phyloP scores from a whole-genome alignment of 2,797 vertebrate species.

The Amphiprion clarkii region DNA sequence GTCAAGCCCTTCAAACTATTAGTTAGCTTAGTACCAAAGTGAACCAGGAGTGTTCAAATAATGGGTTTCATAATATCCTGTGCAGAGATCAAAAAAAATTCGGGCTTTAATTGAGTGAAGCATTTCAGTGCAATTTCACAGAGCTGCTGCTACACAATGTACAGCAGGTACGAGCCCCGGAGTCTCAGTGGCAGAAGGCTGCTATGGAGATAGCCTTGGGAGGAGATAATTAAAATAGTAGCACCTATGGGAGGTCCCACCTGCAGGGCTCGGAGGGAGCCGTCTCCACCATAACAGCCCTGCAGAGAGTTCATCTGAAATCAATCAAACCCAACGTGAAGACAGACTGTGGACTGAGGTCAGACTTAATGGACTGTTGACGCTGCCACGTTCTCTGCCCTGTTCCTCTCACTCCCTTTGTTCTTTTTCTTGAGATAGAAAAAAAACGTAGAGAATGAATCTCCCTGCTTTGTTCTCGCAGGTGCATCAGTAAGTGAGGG shows the following conservation, averaged over 20 bases:
- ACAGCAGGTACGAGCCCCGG: slow-evolving; percentile 21
- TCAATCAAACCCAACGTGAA: slow-evolving; percentile 79
- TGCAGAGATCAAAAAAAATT: not conserved
- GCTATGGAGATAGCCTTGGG: slow-evolving; percentile 72
- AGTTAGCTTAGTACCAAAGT: slow-evolving; percentile 43
- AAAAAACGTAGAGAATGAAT: slow-evolving; percentile 19
- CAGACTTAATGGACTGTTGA: not conserved
- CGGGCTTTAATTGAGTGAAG: not conserved
- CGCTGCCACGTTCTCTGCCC: slow-evolving; percentile 1
- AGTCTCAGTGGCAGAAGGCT: slow-evolving; percentile 53
- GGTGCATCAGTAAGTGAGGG: not conserved
- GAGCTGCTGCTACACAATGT: slow-evolving; percentile 2
- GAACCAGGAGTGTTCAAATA: slow-evolving; percentile 20
- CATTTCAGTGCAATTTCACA: not conserved
- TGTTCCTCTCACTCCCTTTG: not conserved
- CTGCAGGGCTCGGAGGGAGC: slow-evolving; percentile 55
- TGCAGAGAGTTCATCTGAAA: slow-evolving; percentile 74
- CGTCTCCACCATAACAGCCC: slow-evolving; percentile 66
- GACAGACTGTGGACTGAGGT: slow-evolving; percentile 31
- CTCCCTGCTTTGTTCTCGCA: slow-evolving; percentile 4
- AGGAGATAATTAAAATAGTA: slow-evolving; percentile 86
- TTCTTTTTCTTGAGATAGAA: slow-evolving; percentile 1
- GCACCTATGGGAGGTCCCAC: slow-evolving; percentile 77
- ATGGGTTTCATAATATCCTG: slow-evolving; percentile 3
- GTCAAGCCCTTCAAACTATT: slow-evolving; percentile 67